These are phyloP conservation scores for Leptocoma aspasia DNA, from an alignment of 2,113 vertebrate species.

Conservation along the genomic window DNA sequence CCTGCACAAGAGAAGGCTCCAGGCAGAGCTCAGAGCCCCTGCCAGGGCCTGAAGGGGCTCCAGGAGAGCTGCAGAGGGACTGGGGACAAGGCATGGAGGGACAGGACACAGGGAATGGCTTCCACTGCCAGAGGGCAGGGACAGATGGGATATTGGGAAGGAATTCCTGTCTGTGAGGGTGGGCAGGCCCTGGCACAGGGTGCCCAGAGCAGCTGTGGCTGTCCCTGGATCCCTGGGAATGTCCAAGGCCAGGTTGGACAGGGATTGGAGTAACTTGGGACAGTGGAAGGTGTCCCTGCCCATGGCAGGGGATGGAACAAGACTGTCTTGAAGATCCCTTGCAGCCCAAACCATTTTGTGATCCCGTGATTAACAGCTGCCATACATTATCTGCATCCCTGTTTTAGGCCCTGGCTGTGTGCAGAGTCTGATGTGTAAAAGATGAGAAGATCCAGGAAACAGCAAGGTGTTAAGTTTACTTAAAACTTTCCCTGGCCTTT, in stretches of 20 bases:
- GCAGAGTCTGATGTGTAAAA: background rate
- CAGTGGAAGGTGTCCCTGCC: rapidly evolving
- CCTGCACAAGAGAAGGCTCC: background rate
- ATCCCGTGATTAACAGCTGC: background rate
- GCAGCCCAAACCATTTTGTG: rapidly evolving
- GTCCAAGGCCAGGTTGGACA: rapidly evolving
- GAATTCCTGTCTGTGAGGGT: background rate
- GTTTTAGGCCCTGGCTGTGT: background rate
- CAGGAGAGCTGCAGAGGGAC: background rate
- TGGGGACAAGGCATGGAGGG: background rate
- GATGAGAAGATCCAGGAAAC: background rate
- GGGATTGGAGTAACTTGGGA: rapidly evolving
- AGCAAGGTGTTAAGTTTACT: background rate
- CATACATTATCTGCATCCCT: background rate
- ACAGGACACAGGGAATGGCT: background rate
- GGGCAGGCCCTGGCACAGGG: background rate
- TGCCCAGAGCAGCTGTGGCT: background rate
- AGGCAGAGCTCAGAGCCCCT: background rate
- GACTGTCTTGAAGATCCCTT: background rate
- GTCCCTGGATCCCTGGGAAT: background rate
- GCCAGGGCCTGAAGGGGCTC: background rate
- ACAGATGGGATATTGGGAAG: rapidly evolving
- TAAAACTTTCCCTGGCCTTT: background rate
- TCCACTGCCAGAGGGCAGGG: background rate
- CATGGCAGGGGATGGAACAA: rapidly evolving